phyloP scores from a whole-genome alignment of 2,888 invertebrate genomes.

The Bombyx huttoni region DNA sequence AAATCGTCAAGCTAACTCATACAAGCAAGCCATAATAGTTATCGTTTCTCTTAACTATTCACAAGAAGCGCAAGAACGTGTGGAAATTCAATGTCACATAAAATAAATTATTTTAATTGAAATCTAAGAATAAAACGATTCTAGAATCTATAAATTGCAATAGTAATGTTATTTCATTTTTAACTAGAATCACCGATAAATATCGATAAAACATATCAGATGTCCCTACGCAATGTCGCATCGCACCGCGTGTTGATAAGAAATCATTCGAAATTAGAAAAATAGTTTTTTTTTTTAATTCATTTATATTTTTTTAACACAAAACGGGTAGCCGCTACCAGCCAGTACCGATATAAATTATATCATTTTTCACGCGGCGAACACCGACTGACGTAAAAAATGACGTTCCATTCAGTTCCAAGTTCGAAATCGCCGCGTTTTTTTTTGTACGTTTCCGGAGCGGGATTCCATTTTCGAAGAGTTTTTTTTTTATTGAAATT shows the following conservation, averaged over 20 bases:
- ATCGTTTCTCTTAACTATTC: too few species aligned
- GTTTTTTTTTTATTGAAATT: background rate
- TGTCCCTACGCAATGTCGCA: constrained; percentile 54
- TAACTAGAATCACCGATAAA: constrained; percentile 1
- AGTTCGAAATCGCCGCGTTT: constrained; percentile 69
- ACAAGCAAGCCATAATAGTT: too few species aligned
- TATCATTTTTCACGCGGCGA: constrained; percentile 71
- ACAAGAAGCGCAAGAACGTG: too few species aligned
- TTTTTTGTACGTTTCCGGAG: constrained; percentile 64
- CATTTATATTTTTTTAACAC: constrained; percentile 68
- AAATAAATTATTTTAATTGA: background rate
- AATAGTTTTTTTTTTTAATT: constrained; percentile 49
- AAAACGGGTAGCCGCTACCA: constrained; percentile 71
- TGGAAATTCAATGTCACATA: too few species aligned
- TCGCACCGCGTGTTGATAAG: constrained; percentile 68
- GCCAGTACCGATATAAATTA: constrained; percentile 63
- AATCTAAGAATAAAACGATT: background rate
- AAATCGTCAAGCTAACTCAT: too few species aligned
- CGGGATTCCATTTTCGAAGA: constrained; percentile 37
- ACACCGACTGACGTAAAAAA: constrained; percentile 69
- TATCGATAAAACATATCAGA: constrained; percentile 11
- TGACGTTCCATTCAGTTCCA: constrained; percentile 64
- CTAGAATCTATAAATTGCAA: background rate
- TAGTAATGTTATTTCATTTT: background rate
- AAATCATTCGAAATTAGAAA: constrained; percentile 72